Evolutionary conservation across 2,797 vertebrate genomes (phyloP).

Genomic region (Tinamus major): DNA sequence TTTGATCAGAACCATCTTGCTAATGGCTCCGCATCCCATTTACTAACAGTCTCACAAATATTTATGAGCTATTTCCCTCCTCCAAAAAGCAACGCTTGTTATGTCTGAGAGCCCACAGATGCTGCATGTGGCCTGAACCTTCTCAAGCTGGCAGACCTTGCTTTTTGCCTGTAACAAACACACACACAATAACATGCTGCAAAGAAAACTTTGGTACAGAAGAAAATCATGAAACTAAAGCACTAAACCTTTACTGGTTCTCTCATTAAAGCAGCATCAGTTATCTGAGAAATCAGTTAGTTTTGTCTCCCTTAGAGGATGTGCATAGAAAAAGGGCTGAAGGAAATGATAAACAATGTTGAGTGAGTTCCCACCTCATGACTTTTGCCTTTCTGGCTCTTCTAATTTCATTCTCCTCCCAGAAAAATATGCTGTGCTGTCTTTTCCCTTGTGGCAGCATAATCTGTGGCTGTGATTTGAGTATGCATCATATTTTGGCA

Average conservation of each 20-base stretch:
- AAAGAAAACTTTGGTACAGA: not conserved
- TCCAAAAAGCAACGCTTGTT: not conserved
- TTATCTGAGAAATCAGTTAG: not conserved
- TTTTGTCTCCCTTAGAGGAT: not conserved
- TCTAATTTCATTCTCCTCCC: not conserved
- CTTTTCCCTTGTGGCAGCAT: not conserved
- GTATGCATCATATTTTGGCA: not conserved
- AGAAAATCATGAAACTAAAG: not conserved
- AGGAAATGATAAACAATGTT: not conserved
- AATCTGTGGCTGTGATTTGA: not conserved
- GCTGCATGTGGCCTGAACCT: not conserved
- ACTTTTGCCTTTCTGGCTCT: not conserved
- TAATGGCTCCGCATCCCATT: not conserved
- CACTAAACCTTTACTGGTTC: not conserved
- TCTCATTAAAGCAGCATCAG: accelerated
- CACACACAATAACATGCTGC: not conserved
- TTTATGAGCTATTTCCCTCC: slow-evolving; percentile 12
- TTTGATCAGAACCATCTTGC: not conserved
- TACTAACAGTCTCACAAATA: slow-evolving; percentile 30
- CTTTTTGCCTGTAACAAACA: not conserved
- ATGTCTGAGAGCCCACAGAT: not conserved
- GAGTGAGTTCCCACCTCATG: not conserved
- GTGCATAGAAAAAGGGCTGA: not conserved
- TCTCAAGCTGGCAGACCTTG: not conserved
- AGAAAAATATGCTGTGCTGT: not conserved